These are phyloP conservation scores for Gallinago nigripennis DNA, from an alignment of 2,797 vertebrate species.

Conservation along the genomic window DNA sequence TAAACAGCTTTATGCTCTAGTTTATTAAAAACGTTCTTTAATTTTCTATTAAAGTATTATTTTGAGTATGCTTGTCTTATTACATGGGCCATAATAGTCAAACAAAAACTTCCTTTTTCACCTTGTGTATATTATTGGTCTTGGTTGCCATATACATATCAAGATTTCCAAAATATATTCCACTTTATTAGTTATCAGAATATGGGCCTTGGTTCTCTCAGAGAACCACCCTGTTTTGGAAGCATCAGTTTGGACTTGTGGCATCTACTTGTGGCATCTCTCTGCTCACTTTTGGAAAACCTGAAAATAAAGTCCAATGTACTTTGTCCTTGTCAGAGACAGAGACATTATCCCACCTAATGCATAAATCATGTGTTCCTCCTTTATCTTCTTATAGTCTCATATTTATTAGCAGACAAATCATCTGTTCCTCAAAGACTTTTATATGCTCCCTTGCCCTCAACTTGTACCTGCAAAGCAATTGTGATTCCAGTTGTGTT, in stretches of 20 bases:
- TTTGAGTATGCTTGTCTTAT: not conserved
- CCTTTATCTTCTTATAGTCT: not conserved
- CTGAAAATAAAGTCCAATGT: not conserved
- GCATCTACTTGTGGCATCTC: not conserved
- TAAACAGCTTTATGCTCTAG: not conserved
- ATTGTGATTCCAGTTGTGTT: conserved; percentile 1
- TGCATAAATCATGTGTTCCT: not conserved
- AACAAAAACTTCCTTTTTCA: not conserved
- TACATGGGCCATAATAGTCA: fast-evolving
- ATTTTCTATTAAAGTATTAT: not conserved
- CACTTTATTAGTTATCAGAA: not conserved
- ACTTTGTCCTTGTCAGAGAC: not conserved
- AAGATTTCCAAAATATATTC: not conserved
- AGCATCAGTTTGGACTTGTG: not conserved
- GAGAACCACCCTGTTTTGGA: not conserved
- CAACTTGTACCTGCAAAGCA: conserved; percentile 24
- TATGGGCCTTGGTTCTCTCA: not conserved
- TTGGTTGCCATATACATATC: not conserved
- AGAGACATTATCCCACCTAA: not conserved
- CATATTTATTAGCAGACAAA: not conserved
- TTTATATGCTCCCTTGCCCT: not conserved
- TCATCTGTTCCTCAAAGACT: conserved; percentile 2
- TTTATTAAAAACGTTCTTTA: not conserved
- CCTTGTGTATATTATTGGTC: not conserved
- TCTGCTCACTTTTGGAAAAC: not conserved